Evolutionary conservation across 2,113 vertebrate species (phyloP), one percentile per base, ranked within the genome.

Genomic region (Copsychus sechellarum): DNA sequence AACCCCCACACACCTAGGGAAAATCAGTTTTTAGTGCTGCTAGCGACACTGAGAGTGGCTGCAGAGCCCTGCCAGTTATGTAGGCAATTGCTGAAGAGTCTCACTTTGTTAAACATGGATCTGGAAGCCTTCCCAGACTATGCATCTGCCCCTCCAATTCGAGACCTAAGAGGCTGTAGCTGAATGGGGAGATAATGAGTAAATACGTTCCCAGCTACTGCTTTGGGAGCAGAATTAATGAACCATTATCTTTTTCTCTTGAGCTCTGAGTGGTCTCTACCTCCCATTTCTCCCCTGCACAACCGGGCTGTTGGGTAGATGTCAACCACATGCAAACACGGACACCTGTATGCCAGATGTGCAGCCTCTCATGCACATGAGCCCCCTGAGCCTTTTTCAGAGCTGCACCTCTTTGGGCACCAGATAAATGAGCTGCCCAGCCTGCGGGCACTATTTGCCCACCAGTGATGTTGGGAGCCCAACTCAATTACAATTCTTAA

Each of bases 141-240:
- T 36, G 82, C 93, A 95, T 96, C 96, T 96, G 94, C 95, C 92
- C 82, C 88, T 96, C 64, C 92, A 96, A 92, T 93, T 93, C 28
- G 7, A 95, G 88, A 86, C 85, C 90, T 94, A 78, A 97, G 95
- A 96, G 93, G 67, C 90, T 95, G 90, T 53, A 88, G 76, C 94
- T 96, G 95, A 96, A 96, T 95, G 93, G 72, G 72, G 60, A 90
- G 86, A 90, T 97, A 94, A 97, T 94, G 94, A 96, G 82, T 83
- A 96, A 96, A 96, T 95, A 95, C 76, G 71, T 93, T 96, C 85
- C 82, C 85, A 74, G 82, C 2, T 3, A 81, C 79, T 90, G 82
- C 77, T 81, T 74, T 78, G 76, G 86, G 90, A 96, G 65, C 31
- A 28, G 82, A 96, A 96, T 96, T 96, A 90, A 95, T 86, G 90